phyloP scores from a whole-genome alignment of 2,797 vertebrate species.

The Pangasius sanitwongsei region DNA sequence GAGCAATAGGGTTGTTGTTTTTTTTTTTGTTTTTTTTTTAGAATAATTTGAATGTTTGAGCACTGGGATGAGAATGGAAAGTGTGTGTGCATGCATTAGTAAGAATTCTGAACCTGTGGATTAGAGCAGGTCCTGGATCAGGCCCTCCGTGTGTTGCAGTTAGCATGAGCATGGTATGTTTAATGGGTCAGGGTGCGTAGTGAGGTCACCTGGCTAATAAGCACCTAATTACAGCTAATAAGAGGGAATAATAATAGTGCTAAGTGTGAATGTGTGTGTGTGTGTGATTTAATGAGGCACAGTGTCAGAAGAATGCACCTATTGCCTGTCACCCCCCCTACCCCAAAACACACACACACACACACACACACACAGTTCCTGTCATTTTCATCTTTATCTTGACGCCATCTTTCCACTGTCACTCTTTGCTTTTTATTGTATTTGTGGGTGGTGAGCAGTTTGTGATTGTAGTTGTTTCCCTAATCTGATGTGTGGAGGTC shows the following conservation, averaged over 20 bases:
- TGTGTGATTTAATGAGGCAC: slow-evolving; percentile 7
- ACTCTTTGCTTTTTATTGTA: slow-evolving; percentile 26
- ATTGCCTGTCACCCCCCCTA: background rate
- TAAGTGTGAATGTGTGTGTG: background rate
- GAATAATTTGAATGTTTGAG: slow-evolving; percentile 1
- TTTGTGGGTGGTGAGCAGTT: background rate
- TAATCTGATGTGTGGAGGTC: slow-evolving; percentile 45
- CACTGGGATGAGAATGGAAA: background rate
- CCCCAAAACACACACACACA: background rate
- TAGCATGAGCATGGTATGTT: background rate
- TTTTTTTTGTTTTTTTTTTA: background rate
- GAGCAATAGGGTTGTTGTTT: background rate
- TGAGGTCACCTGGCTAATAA: slow-evolving; percentile 13
- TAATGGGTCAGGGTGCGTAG: slow-evolving; percentile 23
- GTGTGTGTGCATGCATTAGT: slow-evolving; percentile 23
- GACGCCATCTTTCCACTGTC: background rate
- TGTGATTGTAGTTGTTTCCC: slow-evolving; percentile 27
- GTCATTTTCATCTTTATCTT: background rate
- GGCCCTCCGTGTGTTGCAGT: background rate
- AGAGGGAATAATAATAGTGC: slow-evolving; percentile 19
- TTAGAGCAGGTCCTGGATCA: background rate
- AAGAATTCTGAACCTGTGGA: background rate
- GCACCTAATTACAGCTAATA: slow-evolving; percentile 33
- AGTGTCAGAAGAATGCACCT: background rate
- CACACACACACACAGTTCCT: background rate